These are phyloP conservation scores for Chaetophractus vellerosus DNA, from an alignment of 2,797 vertebrate genomes.

Conservation along the genomic window DNA sequence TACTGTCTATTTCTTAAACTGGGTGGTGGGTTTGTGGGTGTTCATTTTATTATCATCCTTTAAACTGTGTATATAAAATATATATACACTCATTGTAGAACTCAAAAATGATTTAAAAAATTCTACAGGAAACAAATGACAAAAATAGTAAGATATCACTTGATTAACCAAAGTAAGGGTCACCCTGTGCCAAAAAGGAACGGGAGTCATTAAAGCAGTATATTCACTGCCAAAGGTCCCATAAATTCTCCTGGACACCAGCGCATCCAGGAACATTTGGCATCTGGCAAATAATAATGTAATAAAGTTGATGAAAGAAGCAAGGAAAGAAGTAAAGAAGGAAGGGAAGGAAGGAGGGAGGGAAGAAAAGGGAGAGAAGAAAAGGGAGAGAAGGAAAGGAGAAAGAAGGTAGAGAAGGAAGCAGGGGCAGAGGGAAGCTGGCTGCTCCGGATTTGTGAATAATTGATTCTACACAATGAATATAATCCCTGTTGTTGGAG, in stretches of 20 bases:
- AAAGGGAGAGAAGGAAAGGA: no score
- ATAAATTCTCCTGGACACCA: not conserved
- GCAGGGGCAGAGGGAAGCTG: not conserved
- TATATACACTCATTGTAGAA: not conserved
- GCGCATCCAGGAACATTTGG: not conserved
- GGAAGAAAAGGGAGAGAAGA: not conserved
- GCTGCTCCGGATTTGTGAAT: not conserved
- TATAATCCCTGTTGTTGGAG: constrained; percentile 8
- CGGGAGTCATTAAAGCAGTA: not conserved
- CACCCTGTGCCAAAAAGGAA: not conserved
- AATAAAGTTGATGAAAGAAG: not conserved
- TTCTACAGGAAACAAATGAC: not conserved
- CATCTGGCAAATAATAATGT: not conserved
- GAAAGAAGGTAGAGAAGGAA: not conserved
- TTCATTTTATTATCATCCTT: constrained; percentile 22
- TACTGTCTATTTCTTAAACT: not conserved
- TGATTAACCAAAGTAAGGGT: not conserved
- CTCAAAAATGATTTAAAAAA: not conserved
- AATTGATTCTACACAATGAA: constrained; percentile 24
- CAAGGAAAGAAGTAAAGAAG: not conserved
- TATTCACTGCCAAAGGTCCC: not conserved
- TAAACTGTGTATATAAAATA: not conserved
- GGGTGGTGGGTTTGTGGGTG: not conserved
- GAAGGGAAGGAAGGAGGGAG: not conserved
- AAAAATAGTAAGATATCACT: not conserved